Percentiles rank a stretch among this genome's conserved stretches.
These are phyloP conservation scores for Antheraea yamamai DNA, from an alignment of 2,888 invertebrate genomes.

Conservation along the genomic window DNA sequence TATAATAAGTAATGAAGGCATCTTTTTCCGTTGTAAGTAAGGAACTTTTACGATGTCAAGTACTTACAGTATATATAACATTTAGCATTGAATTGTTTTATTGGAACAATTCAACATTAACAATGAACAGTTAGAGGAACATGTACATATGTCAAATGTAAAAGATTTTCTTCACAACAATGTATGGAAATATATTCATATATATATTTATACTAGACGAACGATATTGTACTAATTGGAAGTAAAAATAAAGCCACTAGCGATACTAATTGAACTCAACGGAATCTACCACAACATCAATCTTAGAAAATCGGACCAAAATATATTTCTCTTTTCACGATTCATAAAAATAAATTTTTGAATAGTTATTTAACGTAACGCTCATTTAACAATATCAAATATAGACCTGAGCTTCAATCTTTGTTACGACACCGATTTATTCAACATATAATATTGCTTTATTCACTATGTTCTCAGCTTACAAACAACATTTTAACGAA, in stretches of 20 bases:
- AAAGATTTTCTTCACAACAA: background rate
- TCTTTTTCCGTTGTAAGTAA: background rate
- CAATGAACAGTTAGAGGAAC: background rate
- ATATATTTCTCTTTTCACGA: background rate
- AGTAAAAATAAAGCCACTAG: background rate
- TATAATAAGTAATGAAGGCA: constrained; percentile 7
- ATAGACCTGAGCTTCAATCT: background rate
- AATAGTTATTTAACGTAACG: background rate
- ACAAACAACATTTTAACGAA: background rate
- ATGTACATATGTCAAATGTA: background rate
- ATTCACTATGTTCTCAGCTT: background rate
- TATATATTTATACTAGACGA: background rate
- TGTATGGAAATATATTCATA: background rate
- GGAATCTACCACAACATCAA: background rate
- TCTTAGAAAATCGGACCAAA: background rate
- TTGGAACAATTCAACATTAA: background rate
- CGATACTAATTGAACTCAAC: background rate
- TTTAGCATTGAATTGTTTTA: background rate
- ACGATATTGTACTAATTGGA: background rate
- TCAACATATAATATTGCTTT: background rate
- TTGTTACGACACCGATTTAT: background rate
- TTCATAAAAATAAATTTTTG: background rate
- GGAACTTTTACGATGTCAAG: background rate
- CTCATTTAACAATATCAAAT: constrained; percentile 5
- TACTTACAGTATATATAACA: background rate